phyloP scores from a whole-genome alignment of 2,888 invertebrate species.

The Acleris laterana region DNA sequence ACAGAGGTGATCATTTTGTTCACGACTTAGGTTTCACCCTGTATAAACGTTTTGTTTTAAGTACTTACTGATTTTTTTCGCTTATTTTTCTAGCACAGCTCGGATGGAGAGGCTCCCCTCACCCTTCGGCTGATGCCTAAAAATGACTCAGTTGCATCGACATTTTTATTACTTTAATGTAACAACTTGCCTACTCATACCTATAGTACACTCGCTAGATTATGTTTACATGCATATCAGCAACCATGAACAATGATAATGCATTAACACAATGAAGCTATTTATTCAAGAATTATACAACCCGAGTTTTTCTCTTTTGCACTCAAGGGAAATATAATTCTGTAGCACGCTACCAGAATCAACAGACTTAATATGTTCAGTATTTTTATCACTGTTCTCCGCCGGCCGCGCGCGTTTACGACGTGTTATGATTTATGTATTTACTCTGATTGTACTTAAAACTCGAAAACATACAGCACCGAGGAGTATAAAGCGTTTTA shows the following conservation, averaged over 20 bases:
- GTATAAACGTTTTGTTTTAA: too few species aligned
- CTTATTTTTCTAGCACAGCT: too few species aligned
- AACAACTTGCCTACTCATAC: too few species aligned
- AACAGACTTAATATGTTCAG: conserved; percentile 40
- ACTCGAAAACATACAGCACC: conserved; percentile 41
- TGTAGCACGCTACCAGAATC: conserved; percentile 45
- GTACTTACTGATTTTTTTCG: too few species aligned
- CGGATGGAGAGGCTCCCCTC: too few species aligned
- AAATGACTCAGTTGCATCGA: too few species aligned
- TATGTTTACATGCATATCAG: too few species aligned
- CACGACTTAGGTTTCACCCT: too few species aligned
- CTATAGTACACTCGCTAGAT: too few species aligned
- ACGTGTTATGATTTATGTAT: conserved; percentile 47
- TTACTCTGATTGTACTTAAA: conserved; percentile 41
- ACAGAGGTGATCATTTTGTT: too few species aligned
- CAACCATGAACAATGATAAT: not conserved
- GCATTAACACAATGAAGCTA: conserved; percentile 13
- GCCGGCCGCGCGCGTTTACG: conserved; percentile 40
- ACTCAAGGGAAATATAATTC: conserved; percentile 43
- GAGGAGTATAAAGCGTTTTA: conserved; percentile 47
- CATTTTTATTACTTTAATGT: too few species aligned
- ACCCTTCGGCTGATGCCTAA: too few species aligned
- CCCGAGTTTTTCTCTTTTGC: conserved; percentile 42
- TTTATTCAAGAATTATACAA: conserved; percentile 47
- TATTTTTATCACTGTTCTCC: conserved; percentile 41